These are phyloP conservation scores for Vollenhovia emeryi DNA, from an alignment of 1,140 invertebrate species.

Conservation along the genomic window DNA sequence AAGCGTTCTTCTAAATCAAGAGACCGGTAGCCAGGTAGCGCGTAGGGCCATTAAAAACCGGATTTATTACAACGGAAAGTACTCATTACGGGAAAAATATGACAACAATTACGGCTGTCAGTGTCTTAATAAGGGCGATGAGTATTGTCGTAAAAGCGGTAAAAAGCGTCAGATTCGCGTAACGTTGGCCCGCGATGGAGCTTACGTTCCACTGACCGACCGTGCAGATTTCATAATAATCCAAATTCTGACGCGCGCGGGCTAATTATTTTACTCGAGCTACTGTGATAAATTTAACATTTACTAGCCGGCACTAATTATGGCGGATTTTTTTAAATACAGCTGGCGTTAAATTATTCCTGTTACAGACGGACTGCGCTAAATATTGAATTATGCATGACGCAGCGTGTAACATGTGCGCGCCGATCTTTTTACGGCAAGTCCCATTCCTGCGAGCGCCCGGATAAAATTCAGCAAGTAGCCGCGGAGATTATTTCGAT, in stretches of 20 bases:
- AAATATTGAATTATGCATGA: slow-evolving; percentile 18
- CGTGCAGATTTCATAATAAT: slow-evolving; percentile 10
- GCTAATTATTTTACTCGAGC: neutral
- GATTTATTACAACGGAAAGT: slow-evolving; percentile 64
- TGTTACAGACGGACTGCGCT: neutral
- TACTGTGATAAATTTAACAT: slow-evolving; percentile 13
- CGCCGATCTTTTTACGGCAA: neutral
- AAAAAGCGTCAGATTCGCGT: slow-evolving; percentile 14
- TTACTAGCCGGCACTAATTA: slow-evolving; percentile 1
- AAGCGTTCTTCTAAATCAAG: slow-evolving; percentile 53
- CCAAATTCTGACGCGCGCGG: neutral
- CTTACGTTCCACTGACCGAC: neutral
- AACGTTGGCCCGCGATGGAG: neutral
- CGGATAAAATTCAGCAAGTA: neutral
- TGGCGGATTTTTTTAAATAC: neutral
- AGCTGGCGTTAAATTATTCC: neutral
- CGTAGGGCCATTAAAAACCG: slow-evolving; percentile 40
- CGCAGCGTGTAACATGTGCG: neutral
- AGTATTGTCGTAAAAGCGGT: slow-evolving; percentile 43
- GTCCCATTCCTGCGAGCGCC: neutral
- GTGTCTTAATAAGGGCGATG: slow-evolving; percentile 56
- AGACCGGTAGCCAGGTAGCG: neutral
- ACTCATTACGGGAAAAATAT: slow-evolving; percentile 69
- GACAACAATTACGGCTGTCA: slow-evolving; percentile 63
- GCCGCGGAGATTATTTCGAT: neutral